Conservation (phyloP, 2,113 vertebrate genomes). For the Vireo altiloquus region DNA sequence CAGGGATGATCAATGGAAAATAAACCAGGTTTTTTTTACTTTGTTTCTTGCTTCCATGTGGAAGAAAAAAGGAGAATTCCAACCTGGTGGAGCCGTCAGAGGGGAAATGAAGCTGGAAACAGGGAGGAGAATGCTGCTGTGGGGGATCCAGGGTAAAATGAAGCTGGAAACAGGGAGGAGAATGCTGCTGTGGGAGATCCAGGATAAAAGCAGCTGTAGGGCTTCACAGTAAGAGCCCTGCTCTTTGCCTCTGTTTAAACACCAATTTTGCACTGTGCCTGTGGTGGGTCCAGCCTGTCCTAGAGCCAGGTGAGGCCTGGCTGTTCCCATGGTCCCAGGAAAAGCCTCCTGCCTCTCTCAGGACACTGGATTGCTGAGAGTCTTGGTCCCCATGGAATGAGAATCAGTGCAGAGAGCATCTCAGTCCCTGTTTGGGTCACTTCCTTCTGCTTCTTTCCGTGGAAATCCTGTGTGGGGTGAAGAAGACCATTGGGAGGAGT, state of each 20-base stretch:
- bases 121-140: neutral
- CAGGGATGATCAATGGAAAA: neutral
- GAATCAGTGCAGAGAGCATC: neutral
- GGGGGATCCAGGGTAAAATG: neutral
- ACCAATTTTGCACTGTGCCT: neutral
- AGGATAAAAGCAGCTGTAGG: neutral
- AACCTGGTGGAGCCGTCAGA: neutral
- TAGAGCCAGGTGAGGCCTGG: neutral
- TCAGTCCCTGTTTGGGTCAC: neutral
- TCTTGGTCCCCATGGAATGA: neutral
- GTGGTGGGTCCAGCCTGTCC: neutral
- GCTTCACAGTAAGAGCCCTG: neutral
- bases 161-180: neutral
- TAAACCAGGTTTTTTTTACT: neutral
- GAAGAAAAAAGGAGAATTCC: neutral
- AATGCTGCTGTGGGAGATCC: neutral
- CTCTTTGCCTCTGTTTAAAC: neutral
- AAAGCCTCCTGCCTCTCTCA: neutral
- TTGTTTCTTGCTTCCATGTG: neutral
- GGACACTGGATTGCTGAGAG: neutral
- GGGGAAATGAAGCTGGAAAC: neutral
- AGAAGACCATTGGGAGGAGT: no score
- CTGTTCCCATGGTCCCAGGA: neutral
- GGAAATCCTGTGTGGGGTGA: neutral
- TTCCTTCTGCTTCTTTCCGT: neutral